Evolutionary conservation across 2,888 invertebrate genomes (phyloP).

Genomic region (Lasius platythorax): DNA sequence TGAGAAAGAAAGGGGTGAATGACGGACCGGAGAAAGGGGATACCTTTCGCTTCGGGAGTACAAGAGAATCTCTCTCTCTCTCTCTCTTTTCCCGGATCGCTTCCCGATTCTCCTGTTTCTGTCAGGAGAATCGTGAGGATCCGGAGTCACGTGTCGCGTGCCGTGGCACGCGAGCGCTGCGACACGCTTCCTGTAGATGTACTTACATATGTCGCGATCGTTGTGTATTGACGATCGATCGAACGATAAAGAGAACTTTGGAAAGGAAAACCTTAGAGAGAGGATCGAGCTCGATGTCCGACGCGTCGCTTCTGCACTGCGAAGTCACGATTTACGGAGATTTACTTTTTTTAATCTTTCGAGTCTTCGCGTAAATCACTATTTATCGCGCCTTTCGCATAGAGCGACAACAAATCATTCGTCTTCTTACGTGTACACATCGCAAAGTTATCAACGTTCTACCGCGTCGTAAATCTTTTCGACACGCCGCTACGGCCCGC

Average conservation of each 20-base stretch:
- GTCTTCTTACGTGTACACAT: not conserved
- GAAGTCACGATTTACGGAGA: not conserved
- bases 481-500: not conserved
- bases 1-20: conserved; percentile 71
- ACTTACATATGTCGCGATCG: conserved; percentile 36
- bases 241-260: conserved; percentile 2
- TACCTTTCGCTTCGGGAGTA: conserved; percentile 39
- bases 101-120: conserved; percentile 66
- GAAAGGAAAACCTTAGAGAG: not conserved
- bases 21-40: conserved; percentile 48
- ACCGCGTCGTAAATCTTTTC: conserved; percentile 20
- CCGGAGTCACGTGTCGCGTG: conserved; percentile 77
- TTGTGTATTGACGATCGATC: conserved; percentile 55
- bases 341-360: conserved; percentile 39
- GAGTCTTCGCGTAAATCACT: not conserved
- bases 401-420: conserved; percentile 29
- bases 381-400: conserved; percentile 10
- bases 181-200: conserved; percentile 46
- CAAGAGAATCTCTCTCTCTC: not conserved
- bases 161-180: conserved; percentile 73
- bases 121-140: conserved; percentile 57
- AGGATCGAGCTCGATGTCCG: not conserved
- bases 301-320: conserved; percentile 13
- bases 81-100: conserved; percentile 53
- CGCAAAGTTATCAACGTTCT: not conserved